Evolutionary conservation across 2,113 vertebrate species (phyloP).

Genomic region (Nansenia antarctica): DNA sequence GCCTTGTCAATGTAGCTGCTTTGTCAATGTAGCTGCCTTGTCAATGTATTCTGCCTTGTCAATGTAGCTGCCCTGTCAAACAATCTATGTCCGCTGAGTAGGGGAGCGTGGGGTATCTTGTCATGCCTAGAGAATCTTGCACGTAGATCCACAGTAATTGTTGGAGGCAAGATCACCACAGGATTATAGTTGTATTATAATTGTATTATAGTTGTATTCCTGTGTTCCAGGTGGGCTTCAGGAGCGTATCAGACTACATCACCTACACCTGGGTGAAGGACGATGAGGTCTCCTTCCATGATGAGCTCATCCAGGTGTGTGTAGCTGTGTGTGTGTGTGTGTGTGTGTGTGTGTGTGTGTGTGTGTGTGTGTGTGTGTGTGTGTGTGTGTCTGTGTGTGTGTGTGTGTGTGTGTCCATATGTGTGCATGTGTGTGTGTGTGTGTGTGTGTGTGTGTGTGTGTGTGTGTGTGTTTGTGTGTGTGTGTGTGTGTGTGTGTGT

Average conservation of each 20-base stretch:
- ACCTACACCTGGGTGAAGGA: slow-evolving; percentile 94
- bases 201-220: no score
- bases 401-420: neutral
- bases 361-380: neutral
- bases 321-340: neutral
- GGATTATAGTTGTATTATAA: no score
- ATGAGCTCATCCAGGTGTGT: slow-evolving; percentile 80
- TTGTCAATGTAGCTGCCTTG: no score
- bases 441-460: neutral
- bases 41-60: no score
- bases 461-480: slow-evolving; percentile 56
- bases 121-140: no score
- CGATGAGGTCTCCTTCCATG: slow-evolving; percentile 77
- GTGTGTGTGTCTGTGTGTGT: slow-evolving; percentile 56
- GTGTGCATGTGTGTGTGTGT: slow-evolving; percentile 56
- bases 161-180: no score
- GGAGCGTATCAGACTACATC: slow-evolving; percentile 84
- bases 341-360: neutral
- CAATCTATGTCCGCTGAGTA: no score
- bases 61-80: no score
- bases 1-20: no score
- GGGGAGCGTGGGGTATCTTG: no score
- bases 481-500: neutral
- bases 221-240: slow-evolving; percentile 83
- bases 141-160: no score